Base-by-base conservation (phyloP, 2,888 invertebrate species). In the Caenorhabditis angaria region DNA sequence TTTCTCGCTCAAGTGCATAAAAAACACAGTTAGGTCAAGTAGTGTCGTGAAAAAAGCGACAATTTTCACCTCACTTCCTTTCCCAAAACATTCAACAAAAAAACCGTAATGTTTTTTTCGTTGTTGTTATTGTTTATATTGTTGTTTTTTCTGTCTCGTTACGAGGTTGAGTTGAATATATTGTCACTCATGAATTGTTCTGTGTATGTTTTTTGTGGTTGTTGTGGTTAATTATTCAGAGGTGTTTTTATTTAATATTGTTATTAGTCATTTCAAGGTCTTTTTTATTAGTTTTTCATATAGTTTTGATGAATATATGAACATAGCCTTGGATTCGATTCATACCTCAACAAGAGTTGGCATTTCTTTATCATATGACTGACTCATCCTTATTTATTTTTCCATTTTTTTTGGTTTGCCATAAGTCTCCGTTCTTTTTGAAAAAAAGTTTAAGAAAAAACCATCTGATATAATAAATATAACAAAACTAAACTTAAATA, bases 1-100 rank as follows among this genome's bases (percentile, higher is more conserved):
- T 57, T 29, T 56, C 5, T 6, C 1, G 6, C 56, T 20, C 25
- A 56, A 25, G 41, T 20, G 10, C 50, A 50, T 22, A 20, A 48
- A 50, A 50, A 50, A 50, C 20, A 50, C 24, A 50, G 24, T 41
- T 24, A 50, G 50, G 50, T 50, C 50, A 50, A 50, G 50, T 50
- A 50, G 2, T 41, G 41, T 41, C 32, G 5, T 18, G 41, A 18
- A 18, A 41, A 41, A 18, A 41, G 18, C 41, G 41, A 18, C 41
- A 18, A 12, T 41, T 41, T 14, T 12, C 41, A 41, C 32, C n/a
- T 32, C 32, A 32, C 32, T 32, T 10, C 10, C 41, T 18, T 18
- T 18, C 41, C 10, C 10, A 32, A 41, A 41, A 41, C 41, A 41
- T 12, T 41, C 41, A 12, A 41, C 10, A 41, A 41, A 41, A 41